Percentiles rank a stretch among this genome's conserved stretches.
These are phyloP conservation scores for Epistrophella euchroma DNA, from an alignment of 2,888 invertebrate species.

Conservation along the genomic window DNA sequence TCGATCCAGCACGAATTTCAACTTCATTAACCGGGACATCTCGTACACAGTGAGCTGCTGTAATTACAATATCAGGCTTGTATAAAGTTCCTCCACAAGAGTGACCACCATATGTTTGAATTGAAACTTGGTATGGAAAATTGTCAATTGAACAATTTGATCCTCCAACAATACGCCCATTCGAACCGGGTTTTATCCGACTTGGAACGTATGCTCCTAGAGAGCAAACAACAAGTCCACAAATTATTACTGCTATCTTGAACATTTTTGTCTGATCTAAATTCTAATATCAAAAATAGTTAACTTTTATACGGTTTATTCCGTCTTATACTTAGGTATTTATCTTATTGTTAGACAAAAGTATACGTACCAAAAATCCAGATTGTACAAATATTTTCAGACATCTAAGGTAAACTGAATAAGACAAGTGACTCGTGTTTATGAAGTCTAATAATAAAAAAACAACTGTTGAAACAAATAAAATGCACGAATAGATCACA, in stretches of 20 bases:
- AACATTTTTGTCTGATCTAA: conserved; percentile 10
- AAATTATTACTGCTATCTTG: not conserved
- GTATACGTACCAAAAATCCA: not conserved
- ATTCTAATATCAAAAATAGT: not conserved
- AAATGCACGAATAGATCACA: too few species aligned
- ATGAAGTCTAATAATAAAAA: not conserved
- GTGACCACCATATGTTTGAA: not conserved
- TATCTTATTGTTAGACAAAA: too few species aligned
- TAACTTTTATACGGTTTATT: not conserved
- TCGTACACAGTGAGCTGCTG: not conserved
- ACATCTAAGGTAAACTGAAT: not conserved
- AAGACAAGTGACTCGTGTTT: not conserved
- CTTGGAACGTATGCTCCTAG: conserved; percentile 1
- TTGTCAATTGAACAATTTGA: not conserved
- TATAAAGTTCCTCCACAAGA: conserved; percentile 3
- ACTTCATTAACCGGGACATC: not conserved
- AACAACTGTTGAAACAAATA: not conserved
- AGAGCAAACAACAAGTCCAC: not conserved
- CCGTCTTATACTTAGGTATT: not conserved
- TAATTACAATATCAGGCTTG: not conserved
- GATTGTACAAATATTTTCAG: not conserved
- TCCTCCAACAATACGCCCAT: not conserved
- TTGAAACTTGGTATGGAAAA: not conserved
- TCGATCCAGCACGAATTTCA: conserved; percentile 1
- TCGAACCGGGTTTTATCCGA: not conserved